Evolutionary conservation across 30 jellyfish, hydroid and myxozoan species (phyloP), one percentile per base, ranked within the genome.

Genomic region (Catostylus mosaicus): DNA sequence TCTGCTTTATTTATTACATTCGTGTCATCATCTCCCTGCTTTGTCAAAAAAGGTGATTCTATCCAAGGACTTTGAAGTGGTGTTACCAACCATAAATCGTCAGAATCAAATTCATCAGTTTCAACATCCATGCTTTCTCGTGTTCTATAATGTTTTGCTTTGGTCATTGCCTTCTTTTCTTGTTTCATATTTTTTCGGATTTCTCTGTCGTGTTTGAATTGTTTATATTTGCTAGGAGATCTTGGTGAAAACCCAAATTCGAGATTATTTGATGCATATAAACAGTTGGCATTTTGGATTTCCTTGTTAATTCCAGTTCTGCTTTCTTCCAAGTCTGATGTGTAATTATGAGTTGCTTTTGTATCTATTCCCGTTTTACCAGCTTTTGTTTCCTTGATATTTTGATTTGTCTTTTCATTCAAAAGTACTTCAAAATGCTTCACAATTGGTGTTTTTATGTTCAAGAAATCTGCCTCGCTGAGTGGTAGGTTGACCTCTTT

Each of bases 51-150:
- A 22, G 71, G 32, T 27, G 56, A 2, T 0, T 80, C 75, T n/a
- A 43, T 67, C 82, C 82, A 80, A 1, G 89, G 81, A 23, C 84
- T 73, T 23, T 75, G 73, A 35, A 82, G 11, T 22, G 92, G 92
- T 20, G 92, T 82, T 14, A 82, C 86, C 19, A 82, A n/a, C 92
- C 92, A 82, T 2, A 69, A 35, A 63, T 82, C 92, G 18, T 82
- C 86, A 34, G 70, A 45, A 27, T 82, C 92, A 45, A 65, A 76
- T 8, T 52, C 27, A 9, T 12, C 11, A n/a, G n/a, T n/a, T n/a
- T n/a, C n/a, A n/a, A n/a, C n/a, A n/a, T n/a, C n/a, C n/a, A n/a
- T n/a, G n/a, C n/a, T n/a, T n/a, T n/a, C n/a, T n/a, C n/a, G n/a
- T n/a, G n/a, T n/a, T n/a, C n/a, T n/a, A n/a, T n/a, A n/a, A n/a